Percentiles rank a stretch among this genome's conserved stretches.
Conservation (phyloP, 2,113 vertebrate species). For the Pionites leucogaster region DNA sequence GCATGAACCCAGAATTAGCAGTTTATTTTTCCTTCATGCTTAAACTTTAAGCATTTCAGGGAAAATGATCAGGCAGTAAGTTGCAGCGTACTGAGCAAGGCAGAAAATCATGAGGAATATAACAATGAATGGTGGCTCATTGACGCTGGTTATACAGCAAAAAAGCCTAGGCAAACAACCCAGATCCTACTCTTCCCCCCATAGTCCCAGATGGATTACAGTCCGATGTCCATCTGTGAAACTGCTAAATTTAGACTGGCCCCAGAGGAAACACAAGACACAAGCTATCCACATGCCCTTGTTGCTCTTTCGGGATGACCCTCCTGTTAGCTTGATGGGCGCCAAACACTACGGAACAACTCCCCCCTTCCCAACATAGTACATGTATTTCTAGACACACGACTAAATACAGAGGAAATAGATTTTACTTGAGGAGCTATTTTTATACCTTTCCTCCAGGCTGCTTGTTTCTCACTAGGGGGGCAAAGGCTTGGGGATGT, state of each 20-base stretch:
- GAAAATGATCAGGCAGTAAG: neutral
- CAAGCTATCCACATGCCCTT: slow-evolving; percentile 7
- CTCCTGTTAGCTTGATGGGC: slow-evolving; percentile 21
- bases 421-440: neutral
- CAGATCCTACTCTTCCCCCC: neutral
- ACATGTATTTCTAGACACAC: neutral
- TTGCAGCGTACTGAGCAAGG: neutral
- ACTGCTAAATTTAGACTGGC: slow-evolving; percentile 57
- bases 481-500: neutral
- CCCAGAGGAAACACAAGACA: slow-evolving; percentile 19
- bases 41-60: neutral
- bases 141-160: neutral
- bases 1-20: neutral
- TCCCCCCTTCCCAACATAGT: neutral
- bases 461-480: neutral
- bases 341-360: neutral
- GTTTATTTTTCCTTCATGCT: neutral
- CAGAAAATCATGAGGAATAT: neutral
- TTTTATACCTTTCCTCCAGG: neutral
- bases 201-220: neutral
- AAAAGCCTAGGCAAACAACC: slow-evolving; percentile 6
- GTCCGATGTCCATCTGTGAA: slow-evolving; percentile 4
- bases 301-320: slow-evolving; percentile 8
- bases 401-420: neutral
- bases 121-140: neutral